Conservation (phyloP, 1,140 invertebrate genomes). For the Drosophila mayri region DNA sequence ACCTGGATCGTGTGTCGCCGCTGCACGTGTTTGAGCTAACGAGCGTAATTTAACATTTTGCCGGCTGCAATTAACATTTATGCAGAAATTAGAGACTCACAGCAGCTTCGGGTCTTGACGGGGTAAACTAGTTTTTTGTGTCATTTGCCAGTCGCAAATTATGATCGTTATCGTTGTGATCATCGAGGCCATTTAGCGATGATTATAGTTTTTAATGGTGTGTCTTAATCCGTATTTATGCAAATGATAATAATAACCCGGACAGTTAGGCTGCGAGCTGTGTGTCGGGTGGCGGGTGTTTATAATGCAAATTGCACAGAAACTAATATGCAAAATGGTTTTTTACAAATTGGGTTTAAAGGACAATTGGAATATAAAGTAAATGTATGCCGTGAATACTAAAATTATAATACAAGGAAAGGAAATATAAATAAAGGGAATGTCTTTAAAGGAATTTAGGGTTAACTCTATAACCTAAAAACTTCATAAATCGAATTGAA, state of each 20-base stretch:
- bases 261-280: constrained; percentile 9
- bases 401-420: background rate
- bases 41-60: constrained; percentile 68
- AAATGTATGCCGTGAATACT: background rate
- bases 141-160: constrained; percentile 57
- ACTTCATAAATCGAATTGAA: too few relatives aligned
- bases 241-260: constrained; percentile 31
- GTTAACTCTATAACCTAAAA: too few relatives aligned
- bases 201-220: constrained; percentile 56
- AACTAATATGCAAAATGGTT: constrained; percentile 17
- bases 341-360: constrained; percentile 5
- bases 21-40: constrained; percentile 60
- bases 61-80: constrained; percentile 71
- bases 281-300: background rate
- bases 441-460: background rate
- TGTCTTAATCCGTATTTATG: constrained; percentile 37
- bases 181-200: constrained; percentile 54
- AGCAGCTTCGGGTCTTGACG: background rate
- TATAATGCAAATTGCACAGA: constrained; percentile 23
- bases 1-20: constrained; percentile 42
- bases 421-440: background rate
- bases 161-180: constrained; percentile 56
- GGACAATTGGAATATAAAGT: background rate
- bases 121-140: constrained; percentile 63
- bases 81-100: constrained; percentile 64